Percentiles rank a stretch among this genome's conserved stretches.
phyloP scores from a whole-genome alignment of 2,113 vertebrate species.

The Mus musculus region DNA sequence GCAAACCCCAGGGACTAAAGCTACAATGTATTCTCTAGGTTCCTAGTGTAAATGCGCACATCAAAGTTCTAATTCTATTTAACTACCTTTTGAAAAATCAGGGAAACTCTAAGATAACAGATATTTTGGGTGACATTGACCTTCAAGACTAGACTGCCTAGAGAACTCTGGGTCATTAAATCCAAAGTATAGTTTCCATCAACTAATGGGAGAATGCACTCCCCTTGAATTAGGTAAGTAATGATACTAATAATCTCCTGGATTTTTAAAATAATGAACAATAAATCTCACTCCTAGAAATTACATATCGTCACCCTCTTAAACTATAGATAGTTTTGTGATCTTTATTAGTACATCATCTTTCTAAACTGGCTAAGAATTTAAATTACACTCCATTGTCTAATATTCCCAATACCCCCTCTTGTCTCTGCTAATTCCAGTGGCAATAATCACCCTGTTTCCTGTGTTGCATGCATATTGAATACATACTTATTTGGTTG shows the following conservation, averaged over 20 bases:
- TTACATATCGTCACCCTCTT: background rate
- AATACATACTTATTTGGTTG: slow-evolving; percentile 47
- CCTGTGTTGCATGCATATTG: background rate
- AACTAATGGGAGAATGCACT: background rate
- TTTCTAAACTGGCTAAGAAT: background rate
- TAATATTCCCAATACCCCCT: background rate
- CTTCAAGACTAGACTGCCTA: background rate
- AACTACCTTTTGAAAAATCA: background rate
- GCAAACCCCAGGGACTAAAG: too few relatives aligned
- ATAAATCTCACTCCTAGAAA: background rate
- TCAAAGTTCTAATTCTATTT: background rate
- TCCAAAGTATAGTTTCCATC: background rate
- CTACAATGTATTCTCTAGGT: background rate
- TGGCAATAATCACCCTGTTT: background rate
- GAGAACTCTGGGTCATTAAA: background rate
- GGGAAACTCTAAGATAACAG: background rate
- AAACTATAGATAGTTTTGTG: background rate
- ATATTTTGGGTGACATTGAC: background rate
- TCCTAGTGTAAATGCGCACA: background rate
- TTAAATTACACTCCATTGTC: background rate
- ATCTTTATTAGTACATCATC: background rate
- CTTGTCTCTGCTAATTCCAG: background rate
- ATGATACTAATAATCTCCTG: background rate
- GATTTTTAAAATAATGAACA: background rate
- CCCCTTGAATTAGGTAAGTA: background rate